Conservation (phyloP, 2,888 invertebrate genomes). For the Tuberolachnus salignus region DNA sequence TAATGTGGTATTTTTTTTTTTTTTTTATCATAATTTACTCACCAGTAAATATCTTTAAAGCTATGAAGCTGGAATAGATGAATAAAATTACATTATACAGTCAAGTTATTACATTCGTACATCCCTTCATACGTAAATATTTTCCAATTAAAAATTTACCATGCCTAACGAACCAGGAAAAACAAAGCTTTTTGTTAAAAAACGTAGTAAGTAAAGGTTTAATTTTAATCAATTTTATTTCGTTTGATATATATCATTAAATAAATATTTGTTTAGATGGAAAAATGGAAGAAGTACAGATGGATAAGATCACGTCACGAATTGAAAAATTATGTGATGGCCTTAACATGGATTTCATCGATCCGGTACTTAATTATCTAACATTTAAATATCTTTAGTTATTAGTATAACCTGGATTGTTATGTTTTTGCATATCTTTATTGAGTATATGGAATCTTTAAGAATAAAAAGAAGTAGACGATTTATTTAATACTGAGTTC, state of each 20-base stretch:
- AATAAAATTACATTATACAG: neutral
- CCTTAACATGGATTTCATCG: conserved; percentile 93
- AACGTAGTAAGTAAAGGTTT: conserved; percentile 35
- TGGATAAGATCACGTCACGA: conserved; percentile 97
- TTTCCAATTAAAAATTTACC: neutral
- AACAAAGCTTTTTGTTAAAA: conserved; percentile 26
- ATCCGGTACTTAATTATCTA: conserved; percentile 76
- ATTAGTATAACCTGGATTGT: neutral
- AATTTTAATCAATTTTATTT: neutral
- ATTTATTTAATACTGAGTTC: no score
- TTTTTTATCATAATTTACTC: no score
- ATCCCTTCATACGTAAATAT: neutral
- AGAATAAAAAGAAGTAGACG: no score
- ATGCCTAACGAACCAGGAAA: conserved; percentile 7
- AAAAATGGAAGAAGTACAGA: conserved; percentile 87
- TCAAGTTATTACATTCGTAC: no score
- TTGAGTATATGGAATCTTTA: no score
- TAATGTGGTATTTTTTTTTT: neutral
- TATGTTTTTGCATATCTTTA: no score
- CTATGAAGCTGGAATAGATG: neutral
- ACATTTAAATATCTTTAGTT: neutral
- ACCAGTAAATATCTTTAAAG: neutral
- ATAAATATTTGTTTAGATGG: conserved; percentile 71
- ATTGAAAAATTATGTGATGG: conserved; percentile 95
- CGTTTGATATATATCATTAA: neutral